Percentiles rank a stretch among this genome's conserved stretches.
Conservation (phyloP, 53 echinoderm and acorn worm species). For the Patiria pectinifera region DNA sequence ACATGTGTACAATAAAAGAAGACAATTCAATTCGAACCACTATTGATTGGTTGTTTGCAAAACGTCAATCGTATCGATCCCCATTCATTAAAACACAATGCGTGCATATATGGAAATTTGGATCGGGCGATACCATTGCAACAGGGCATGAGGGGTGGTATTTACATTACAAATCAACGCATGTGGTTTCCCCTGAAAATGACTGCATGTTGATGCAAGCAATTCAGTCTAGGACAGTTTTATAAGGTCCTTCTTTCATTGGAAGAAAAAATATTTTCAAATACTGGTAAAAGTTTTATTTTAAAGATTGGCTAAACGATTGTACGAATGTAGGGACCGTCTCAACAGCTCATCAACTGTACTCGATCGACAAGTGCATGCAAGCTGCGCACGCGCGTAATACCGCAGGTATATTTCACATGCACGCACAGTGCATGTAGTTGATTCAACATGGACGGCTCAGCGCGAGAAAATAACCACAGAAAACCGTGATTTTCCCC, state of each 20-base stretch:
- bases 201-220: too few relatives aligned
- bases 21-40: background rate
- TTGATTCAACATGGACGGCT: constrained; percentile 40
- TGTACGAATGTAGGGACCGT: constrained; percentile 11
- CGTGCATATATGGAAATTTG: constrained; percentile 26
- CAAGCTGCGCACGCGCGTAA: constrained; percentile 31
- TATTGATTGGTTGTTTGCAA: constrained; percentile 6
- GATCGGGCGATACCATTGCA: constrained; percentile 34
- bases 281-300: background rate
- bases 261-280: background rate
- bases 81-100: constrained; percentile 38
- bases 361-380: background rate
- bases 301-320: too few relatives aligned
- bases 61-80: constrained; percentile 39
- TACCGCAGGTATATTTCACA: background rate
- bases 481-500: constrained; percentile 36
- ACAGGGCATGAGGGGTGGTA: background rate
- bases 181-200: too few relatives aligned
- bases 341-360: constrained; percentile 3
- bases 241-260: too few relatives aligned
- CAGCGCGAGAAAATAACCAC: background rate
- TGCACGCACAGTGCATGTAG: background rate
- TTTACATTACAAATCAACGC: background rate
- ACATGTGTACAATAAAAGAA: background rate
- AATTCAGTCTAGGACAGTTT: too few relatives aligned